Evolutionary conservation across 2,797 vertebrate genomes (phyloP).

Genomic region (Tympanoctomys barrerae): DNA sequence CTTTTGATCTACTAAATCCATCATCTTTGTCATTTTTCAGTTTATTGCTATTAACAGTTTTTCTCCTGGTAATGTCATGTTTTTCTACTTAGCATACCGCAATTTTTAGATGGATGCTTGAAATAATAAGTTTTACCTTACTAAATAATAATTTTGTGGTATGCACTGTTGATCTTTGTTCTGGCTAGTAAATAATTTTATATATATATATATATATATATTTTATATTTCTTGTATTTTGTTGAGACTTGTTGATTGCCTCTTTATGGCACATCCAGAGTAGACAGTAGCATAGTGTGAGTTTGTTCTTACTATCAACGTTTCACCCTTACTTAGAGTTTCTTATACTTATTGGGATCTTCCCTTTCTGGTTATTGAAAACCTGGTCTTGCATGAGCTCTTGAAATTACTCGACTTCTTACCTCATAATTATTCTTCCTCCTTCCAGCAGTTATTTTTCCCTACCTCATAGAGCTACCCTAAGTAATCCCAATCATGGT

Average conservation of each 20-base stretch:
- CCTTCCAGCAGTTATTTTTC: neutral
- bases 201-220: no score
- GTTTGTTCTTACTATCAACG: neutral
- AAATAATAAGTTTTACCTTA: neutral
- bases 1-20: neutral
- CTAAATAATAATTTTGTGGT: neutral
- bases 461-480: neutral
- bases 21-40: neutral
- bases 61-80: neutral
- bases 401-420: neutral
- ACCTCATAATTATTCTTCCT: neutral
- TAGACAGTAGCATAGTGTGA: conserved; percentile 4
- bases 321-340: neutral
- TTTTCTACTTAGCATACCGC: neutral
- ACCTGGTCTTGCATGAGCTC: neutral
- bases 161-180: neutral
- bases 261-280: neutral
- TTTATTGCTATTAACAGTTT: conserved; percentile 19
- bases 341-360: neutral
- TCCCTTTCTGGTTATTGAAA: neutral
- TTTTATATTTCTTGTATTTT: neutral
- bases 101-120: neutral
- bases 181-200: neutral
- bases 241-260: neutral
- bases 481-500: neutral